Base-by-base conservation (phyloP, 2,797 vertebrate species). In the Hippoglossus hippoglossus region DNA sequence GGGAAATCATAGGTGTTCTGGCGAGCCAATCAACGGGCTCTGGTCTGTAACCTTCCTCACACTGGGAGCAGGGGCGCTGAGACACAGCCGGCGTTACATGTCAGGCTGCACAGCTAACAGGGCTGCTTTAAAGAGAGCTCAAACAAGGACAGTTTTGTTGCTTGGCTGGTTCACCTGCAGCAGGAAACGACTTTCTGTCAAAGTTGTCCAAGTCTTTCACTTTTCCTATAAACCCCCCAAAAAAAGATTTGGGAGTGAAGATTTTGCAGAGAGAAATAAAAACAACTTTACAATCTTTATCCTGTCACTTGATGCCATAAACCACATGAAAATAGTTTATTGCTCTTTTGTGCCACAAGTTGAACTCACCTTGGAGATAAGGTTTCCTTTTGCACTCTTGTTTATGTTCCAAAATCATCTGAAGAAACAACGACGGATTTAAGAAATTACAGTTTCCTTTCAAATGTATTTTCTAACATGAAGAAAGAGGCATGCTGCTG, bases 1-100 rank as follows among this genome's bases (percentile, higher is more conserved):
- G 88, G 90, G 91, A 89, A 92, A 92, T 92, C 87, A 87, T 75
- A 77, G 46, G 77, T 76, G 74, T 80, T 73, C 62, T 55, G 41
- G 73, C 65, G 13, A 73, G 81, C 86, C 88, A 90, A 85, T 88
- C 87, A 84, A 74, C 71, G 49, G 55, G 70, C 78, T 69, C 26
- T 1, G 49, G 66, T 67, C 67, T 80, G 81, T 77, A 80, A 84
- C 83, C 87, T 82, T 87, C 71, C 67, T 44, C 24, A 31, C 63
- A 34, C 74, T 70, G 46, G 6, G 73, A 76, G 62, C 72, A 46
- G 84, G 88, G 89, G 90, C 86, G 85, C 60, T 50, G 79, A 81
- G 79, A 71, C 80, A 57, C 26, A 34, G 79, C 75, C 68, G 71
- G 75, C 67, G 73, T 83, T 79, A 74, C 71, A 81, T 77, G 83